phyloP scores from a whole-genome alignment of 2,797 vertebrate species.

The Parauchenoglanis ngamensis region DNA sequence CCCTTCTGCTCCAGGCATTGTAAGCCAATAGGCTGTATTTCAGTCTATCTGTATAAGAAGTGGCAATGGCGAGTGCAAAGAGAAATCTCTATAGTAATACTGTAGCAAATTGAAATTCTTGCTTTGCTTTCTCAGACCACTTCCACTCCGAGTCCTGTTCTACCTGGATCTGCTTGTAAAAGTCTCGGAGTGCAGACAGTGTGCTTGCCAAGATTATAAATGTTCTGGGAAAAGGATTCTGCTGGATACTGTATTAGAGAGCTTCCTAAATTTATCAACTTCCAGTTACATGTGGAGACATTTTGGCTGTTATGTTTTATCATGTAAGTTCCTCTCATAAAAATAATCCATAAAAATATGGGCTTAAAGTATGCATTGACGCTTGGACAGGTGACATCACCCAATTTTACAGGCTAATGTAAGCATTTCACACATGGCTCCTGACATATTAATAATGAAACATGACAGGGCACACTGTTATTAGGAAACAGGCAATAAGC shows the following conservation, averaged over 20 bases:
- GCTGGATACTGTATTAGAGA: constrained; percentile 28
- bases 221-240: constrained; percentile 39
- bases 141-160: neutral
- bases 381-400: neutral
- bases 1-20: neutral
- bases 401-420: neutral
- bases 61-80: neutral
- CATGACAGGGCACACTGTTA: neutral
- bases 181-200: neutral
- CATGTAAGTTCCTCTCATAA: neutral
- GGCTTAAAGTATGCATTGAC: neutral
- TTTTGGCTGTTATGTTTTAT: neutral
- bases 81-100: neutral
- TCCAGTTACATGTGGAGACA: neutral
- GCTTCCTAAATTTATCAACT: constrained; percentile 8
- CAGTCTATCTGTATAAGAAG: neutral
- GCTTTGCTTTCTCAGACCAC: constrained; percentile 5
- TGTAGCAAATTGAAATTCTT: neutral
- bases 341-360: neutral
- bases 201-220: constrained; percentile 41
- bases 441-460: neutral
- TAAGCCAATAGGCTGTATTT: neutral
- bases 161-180: constrained; percentile 34
- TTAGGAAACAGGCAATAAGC: neutral
- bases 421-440: neutral